Evolutionary conservation across 2,888 invertebrate genomes (phyloP).

Genomic region (Entomobrya proxima): DNA sequence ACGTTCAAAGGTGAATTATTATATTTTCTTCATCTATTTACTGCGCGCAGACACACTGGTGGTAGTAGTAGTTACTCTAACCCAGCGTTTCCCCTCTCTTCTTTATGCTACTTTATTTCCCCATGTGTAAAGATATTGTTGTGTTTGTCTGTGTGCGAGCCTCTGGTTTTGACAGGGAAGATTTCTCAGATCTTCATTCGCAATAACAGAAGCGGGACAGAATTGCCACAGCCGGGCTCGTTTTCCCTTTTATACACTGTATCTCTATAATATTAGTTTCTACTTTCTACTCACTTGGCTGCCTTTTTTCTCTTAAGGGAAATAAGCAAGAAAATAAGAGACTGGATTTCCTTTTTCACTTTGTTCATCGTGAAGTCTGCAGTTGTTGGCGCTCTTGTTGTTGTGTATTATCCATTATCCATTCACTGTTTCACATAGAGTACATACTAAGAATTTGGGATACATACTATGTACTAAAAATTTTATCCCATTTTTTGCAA

Average conservation of each 20-base stretch:
- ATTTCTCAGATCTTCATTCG: constrained; percentile 58
- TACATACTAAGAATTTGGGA: background rate
- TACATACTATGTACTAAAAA: constrained; percentile 14
- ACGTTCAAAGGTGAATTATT: constrained; percentile 59
- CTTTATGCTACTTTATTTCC: constrained; percentile 43
- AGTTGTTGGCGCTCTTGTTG: background rate
- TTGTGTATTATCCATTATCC: constrained; percentile 34
- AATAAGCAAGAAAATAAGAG: constrained; percentile 29
- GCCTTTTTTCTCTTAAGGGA: constrained; percentile 52
- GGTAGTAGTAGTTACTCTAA: background rate
- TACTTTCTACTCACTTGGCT: constrained; percentile 27
- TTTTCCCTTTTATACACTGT: constrained; percentile 1
- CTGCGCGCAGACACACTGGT: background rate
- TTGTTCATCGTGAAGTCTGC: constrained; percentile 15
- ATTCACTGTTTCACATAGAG: constrained; percentile 16
- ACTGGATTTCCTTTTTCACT: constrained; percentile 55
- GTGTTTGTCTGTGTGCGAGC: constrained; percentile 49
- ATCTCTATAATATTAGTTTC: background rate
- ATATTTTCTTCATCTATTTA: constrained; percentile 38
- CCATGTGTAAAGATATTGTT: constrained; percentile 59
- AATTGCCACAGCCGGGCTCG: background rate
- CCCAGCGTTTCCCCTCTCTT: constrained; percentile 1
- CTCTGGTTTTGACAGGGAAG: constrained; percentile 65
- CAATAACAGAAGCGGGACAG: constrained; percentile 1
- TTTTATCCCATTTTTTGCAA: constrained; percentile 38